Evolutionary conservation across 2,113 vertebrate species (phyloP).

Genomic region (Salvelinus fontinalis): DNA sequence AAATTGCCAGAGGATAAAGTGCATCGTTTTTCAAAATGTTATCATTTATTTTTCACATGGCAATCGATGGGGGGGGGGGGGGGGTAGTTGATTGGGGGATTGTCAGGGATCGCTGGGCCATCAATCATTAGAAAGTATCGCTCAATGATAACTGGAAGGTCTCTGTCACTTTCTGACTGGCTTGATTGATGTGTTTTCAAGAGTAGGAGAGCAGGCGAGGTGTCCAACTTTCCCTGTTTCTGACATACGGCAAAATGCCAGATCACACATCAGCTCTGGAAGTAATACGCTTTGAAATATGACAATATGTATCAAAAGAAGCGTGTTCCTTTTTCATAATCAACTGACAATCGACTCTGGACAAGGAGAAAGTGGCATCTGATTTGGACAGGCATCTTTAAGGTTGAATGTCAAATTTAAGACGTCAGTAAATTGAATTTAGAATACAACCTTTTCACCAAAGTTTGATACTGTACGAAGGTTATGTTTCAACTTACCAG

Average conservation of each 20-base stretch:
- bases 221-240: constrained; percentile 34
- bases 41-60: constrained; percentile 58
- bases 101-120: constrained; percentile 40
- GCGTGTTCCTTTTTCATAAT: not conserved
- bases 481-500: not conserved
- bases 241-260: constrained; percentile 40
- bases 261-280: constrained; percentile 50
- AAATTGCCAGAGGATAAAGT: constrained; percentile 60
- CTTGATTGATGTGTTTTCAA: constrained; percentile 77
- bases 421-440: too few species aligned
- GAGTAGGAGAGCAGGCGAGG: constrained; percentile 46
- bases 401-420: not conserved
- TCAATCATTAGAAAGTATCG: constrained; percentile 70
- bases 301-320: constrained; percentile 26
- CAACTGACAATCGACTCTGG: not conserved
- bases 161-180: constrained; percentile 66
- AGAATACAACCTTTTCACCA: not conserved
- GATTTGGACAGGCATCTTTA: not conserved
- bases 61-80: constrained; percentile 54
- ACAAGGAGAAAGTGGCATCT: not conserved
- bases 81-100: not conserved
- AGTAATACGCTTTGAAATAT: constrained; percentile 25
- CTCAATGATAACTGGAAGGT: constrained; percentile 68
- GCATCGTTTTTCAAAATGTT: constrained; percentile 61
- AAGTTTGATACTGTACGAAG: not conserved